These are phyloP conservation scores for Oppia nitens DNA, from an alignment of 1,140 invertebrate genomes.

Conservation along the genomic window DNA sequence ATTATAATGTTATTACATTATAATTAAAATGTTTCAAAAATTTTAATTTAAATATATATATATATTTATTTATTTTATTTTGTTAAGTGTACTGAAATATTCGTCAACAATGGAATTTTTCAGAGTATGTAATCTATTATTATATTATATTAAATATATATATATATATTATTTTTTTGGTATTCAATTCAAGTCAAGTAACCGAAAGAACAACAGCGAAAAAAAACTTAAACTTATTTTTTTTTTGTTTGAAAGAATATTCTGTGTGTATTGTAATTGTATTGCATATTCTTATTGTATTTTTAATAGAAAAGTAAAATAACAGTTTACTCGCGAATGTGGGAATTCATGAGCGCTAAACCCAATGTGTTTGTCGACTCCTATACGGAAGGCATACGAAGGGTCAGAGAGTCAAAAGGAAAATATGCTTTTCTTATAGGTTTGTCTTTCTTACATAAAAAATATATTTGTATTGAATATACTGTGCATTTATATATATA, in stretches of 20 bases:
- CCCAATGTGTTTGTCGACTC: conserved; percentile 30
- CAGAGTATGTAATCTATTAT: conserved; percentile 44
- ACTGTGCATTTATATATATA: no score
- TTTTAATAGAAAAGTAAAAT: conserved; percentile 31
- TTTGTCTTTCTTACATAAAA: no score
- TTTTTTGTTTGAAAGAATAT: not conserved
- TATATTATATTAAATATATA: no score
- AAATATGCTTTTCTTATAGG: conserved; percentile 41
- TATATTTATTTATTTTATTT: not conserved
- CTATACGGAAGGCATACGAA: conserved; percentile 30
- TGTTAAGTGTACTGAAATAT: conserved; percentile 38
- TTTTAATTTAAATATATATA: no score
- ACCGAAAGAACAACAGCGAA: not conserved
- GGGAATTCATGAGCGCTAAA: conserved; percentile 29
- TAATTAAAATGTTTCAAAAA: no score
- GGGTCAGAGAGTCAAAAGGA: conserved; percentile 31
- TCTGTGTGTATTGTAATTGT: no score
- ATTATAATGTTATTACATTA: no score
- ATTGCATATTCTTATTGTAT: no score
- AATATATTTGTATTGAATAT: no score
- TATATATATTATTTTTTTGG: no score
- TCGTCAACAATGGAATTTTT: conserved; percentile 87
- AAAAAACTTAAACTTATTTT: not conserved
- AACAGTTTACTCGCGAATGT: conserved; percentile 37
- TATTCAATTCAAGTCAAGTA: no score